These are phyloP conservation scores for Seriola quinqueradiata DNA, from an alignment of 2,113 vertebrate species.

Conservation along the genomic window DNA sequence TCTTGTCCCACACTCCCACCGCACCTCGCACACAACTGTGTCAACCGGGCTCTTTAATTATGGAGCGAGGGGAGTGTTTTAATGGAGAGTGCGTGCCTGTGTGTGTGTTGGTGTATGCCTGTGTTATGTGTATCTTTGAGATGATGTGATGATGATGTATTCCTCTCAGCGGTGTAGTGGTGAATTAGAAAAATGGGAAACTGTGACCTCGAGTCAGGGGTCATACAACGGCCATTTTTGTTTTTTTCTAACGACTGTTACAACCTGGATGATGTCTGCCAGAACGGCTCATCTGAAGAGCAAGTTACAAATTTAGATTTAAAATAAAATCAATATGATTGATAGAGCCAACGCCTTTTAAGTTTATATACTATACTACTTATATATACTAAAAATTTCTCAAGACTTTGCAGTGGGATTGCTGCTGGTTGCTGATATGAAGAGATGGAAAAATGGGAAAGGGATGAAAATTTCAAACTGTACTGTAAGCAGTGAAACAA, in stretches of 20 bases:
- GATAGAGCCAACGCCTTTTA: no score
- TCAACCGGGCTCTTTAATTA: slow-evolving; percentile 69
- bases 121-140: background rate
- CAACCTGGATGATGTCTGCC: background rate
- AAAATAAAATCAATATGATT: background rate
- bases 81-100: slow-evolving; percentile 48
- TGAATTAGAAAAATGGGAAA: background rate
- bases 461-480: no score
- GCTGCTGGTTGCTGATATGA: no score
- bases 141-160: background rate
- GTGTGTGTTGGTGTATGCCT: slow-evolving; percentile 36
- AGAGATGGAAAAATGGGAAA: no score
- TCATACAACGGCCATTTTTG: background rate
- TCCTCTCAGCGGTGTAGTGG: background rate
- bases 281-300: background rate
- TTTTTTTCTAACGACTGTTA: background rate
- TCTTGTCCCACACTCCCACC: slow-evolving; percentile 50
- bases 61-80: slow-evolving; percentile 56
- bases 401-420: no score
- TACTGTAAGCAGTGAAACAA: no score
- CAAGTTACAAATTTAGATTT: background rate
- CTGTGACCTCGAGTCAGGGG: background rate
- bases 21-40: slow-evolving; percentile 35
- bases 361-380: no score
- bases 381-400: no score